Conservation (phyloP, 2,888 invertebrate genomes). For the Priocnemis perturbator region DNA sequence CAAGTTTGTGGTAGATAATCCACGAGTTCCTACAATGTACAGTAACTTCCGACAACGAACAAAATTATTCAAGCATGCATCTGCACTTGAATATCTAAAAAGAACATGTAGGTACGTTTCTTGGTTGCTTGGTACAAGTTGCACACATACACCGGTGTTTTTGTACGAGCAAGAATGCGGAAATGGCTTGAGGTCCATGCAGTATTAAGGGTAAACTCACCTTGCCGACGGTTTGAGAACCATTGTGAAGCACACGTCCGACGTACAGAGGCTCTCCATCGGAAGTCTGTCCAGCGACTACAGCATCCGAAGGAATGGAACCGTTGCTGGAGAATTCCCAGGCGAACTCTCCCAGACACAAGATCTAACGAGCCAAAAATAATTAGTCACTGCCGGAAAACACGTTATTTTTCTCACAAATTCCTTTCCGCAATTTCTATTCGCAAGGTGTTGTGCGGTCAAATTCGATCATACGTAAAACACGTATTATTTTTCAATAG, state of each 20-base stretch:
- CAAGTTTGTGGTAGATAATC: too few relatives aligned
- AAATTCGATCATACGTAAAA: constrained; percentile 9
- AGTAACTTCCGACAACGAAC: too few relatives aligned
- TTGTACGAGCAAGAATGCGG: too few relatives aligned
- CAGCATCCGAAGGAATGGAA: constrained; percentile 80
- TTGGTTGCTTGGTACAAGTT: too few relatives aligned
- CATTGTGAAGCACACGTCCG: constrained; percentile 82
- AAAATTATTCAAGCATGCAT: too few relatives aligned
- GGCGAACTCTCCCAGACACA: constrained; percentile 80
- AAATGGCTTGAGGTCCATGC: too few relatives aligned
- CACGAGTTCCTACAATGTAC: too few relatives aligned
- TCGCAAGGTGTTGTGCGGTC: too few relatives aligned
- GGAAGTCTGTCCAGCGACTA: constrained; percentile 80
- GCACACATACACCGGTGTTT: too few relatives aligned
- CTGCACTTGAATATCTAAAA: too few relatives aligned
- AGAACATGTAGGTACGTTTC: too few relatives aligned
- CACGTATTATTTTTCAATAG: constrained; percentile 17
- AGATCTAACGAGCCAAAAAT: constrained; percentile 74
- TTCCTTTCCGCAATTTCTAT: not conserved
- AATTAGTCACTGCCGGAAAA: not conserved
- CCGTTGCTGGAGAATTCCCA: constrained; percentile 82
- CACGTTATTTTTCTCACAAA: not conserved
- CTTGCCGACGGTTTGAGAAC: constrained; percentile 84
- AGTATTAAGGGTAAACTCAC: constrained; percentile 66
- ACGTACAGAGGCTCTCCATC: constrained; percentile 83